phyloP scores from a whole-genome alignment of 2,113 vertebrate species.

The Muscicapa adusta region DNA sequence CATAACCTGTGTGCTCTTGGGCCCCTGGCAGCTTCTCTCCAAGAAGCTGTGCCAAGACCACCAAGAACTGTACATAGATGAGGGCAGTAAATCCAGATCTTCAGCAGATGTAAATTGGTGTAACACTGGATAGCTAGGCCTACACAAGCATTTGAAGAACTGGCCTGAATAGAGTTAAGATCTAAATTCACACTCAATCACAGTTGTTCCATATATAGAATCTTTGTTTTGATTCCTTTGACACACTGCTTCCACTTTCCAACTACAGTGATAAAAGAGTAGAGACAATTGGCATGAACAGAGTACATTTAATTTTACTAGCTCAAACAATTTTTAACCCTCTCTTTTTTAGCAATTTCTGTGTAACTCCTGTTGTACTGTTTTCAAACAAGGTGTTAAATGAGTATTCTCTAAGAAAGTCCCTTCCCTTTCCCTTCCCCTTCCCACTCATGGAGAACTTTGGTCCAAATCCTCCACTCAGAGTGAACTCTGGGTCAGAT shows the following conservation, averaged over 20 bases:
- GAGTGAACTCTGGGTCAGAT: not conserved
- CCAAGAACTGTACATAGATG: not conserved
- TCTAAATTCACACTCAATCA: not conserved
- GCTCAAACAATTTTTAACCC: not conserved
- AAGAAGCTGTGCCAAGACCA: not conserved
- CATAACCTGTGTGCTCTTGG: not conserved
- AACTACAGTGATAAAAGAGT: not conserved
- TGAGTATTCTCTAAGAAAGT: not conserved
- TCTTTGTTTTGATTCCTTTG: not conserved
- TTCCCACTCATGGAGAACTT: not conserved
- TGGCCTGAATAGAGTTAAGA: not conserved
- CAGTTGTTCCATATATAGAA: not conserved
- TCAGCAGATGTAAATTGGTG: not conserved
- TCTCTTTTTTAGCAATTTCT: not conserved
- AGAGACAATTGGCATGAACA: not conserved
- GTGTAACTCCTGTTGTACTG: not conserved
- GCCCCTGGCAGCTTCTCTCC: not conserved
- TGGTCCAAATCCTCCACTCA: not conserved
- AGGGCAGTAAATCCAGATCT: not conserved
- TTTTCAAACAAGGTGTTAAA: not conserved
- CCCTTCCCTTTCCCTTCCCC: not conserved
- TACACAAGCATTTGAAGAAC: not conserved
- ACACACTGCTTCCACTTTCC: not conserved
- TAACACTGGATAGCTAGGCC: not conserved
- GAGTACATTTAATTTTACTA: not conserved